Conservation (phyloP, 2,888 invertebrate species). For the Scaptodrosophila latifasciaeformis region DNA sequence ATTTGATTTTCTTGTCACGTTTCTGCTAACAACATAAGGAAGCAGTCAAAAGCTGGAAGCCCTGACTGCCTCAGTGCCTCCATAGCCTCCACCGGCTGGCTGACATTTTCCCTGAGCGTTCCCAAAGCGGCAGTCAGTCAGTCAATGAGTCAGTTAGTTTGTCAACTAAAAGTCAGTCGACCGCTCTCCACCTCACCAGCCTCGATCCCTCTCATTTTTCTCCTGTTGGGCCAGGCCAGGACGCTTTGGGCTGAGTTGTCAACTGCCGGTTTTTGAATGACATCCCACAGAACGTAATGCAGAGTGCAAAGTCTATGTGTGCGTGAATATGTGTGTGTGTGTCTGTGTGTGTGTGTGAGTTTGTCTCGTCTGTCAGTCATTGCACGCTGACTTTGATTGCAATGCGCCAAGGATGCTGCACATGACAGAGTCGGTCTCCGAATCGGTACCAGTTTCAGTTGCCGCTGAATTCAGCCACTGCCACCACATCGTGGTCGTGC, state of each 20-base stretch:
- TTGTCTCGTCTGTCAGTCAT: constrained; percentile 58
- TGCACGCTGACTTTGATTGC: constrained; percentile 59
- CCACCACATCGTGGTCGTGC: constrained; percentile 17
- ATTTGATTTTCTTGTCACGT: constrained; percentile 71
- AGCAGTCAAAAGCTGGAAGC: constrained; percentile 2
- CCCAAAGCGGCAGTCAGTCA: neutral
- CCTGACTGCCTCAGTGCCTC: too few species aligned
- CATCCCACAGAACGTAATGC: constrained; percentile 32
- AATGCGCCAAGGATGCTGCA: constrained; percentile 60
- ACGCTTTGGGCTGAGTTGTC: constrained; percentile 19
- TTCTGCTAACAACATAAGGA: constrained; percentile 64
- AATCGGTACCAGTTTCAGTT: neutral
- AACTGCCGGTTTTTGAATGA: constrained; percentile 64
- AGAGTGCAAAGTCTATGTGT: too few species aligned
- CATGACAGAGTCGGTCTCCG: neutral
- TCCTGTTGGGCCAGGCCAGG: neutral
- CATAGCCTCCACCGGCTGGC: neutral
- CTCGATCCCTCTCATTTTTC: too few species aligned
- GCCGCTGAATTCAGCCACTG: neutral
- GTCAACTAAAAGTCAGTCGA: neutral
- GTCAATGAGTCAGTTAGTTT: neutral
- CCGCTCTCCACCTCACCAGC: too few species aligned
- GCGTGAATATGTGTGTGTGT: neutral
- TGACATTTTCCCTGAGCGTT: neutral
- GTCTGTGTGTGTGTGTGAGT: constrained; percentile 37